Conservation (phyloP, 2,888 invertebrate genomes). For the Bombylius discolor region DNA sequence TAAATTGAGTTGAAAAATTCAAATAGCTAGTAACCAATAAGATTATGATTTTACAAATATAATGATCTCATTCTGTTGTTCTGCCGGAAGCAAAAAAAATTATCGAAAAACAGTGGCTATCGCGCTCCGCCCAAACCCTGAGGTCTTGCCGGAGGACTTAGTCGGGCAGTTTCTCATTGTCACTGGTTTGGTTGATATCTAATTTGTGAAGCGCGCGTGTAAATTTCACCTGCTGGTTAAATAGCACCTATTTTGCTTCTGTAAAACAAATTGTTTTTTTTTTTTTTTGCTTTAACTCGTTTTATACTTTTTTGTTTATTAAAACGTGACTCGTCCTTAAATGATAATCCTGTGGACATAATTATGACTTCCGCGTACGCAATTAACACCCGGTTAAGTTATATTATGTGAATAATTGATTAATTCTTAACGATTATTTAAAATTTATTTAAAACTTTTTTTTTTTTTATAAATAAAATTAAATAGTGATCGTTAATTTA, state of each 20-base stretch:
- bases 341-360: neutral
- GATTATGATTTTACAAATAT: neutral
- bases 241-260: neutral
- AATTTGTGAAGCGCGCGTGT: constrained; percentile 8
- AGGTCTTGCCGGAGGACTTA: constrained; percentile 14
- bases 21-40: neutral
- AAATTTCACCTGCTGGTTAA: neutral
- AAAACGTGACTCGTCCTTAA: constrained; percentile 2
- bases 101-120: neutral
- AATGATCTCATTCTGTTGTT: constrained; percentile 5
- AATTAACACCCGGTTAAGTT: too few species aligned
- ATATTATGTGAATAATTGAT: too few species aligned
- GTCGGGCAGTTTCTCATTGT: constrained; percentile 12
- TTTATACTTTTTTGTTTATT: neutral
- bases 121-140: constrained; percentile 14
- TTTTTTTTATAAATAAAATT: too few species aligned
- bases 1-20: neutral
- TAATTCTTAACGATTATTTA: too few species aligned
- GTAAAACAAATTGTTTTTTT: neutral
- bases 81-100: constrained; percentile 1
- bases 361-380: neutral
- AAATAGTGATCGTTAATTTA: too few species aligned
- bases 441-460: too few species aligned
- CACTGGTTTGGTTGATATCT: constrained; percentile 11
- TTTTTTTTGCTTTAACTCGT: neutral